Evolutionary conservation across 1,140 invertebrate species (phyloP), one percentile per base, ranked within the genome.

Genomic region (Samia ricini): DNA sequence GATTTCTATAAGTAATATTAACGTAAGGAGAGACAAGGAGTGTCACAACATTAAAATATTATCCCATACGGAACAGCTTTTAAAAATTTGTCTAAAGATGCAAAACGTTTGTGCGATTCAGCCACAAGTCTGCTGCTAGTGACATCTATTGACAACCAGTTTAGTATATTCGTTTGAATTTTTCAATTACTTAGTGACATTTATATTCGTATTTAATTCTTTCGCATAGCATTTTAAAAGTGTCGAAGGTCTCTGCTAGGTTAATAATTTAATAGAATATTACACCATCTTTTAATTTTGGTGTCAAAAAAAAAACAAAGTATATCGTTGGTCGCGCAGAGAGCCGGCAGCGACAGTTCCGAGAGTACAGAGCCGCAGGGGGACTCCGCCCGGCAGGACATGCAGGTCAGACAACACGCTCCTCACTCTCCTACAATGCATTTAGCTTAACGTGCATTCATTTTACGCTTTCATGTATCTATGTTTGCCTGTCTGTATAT

Each of bases 281-380:
- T n/a, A n/a, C n/a, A n/a, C n/a, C n/a, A n/a, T n/a, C n/a, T n/a
- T n/a, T n/a, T n/a, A 2, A 5, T 29, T 29, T 1, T 29, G 6
- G 10, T 10, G 6, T 10, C 26, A 29, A 29, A 8, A 5, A 5
- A 29, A 5, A 29, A 29, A 29, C 26, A 5, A 29, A 29, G 26
- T 29, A 10, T 29, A 29, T 10, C 6, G 42, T 61, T 21, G 22
- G 20, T n/a, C 54, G 54, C 24, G 54, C n/a, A 24, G 54, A 26
- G 21, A n/a, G 54, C 24, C 18, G 80, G 71, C 69, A 85, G 84
- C 76, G 84, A 85, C 76, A 76, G 83, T 56, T 84, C 83, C 15
- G 80, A 82, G 65, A 72, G 69, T 22, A 70, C 61, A 57, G 78
- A 78, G 57, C 69, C 73, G 23, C 59, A 66, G 42, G 21, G 49